These are phyloP conservation scores for Mystacides longicornis DNA, from an alignment of 2,888 invertebrate species.

Conservation along the genomic window DNA sequence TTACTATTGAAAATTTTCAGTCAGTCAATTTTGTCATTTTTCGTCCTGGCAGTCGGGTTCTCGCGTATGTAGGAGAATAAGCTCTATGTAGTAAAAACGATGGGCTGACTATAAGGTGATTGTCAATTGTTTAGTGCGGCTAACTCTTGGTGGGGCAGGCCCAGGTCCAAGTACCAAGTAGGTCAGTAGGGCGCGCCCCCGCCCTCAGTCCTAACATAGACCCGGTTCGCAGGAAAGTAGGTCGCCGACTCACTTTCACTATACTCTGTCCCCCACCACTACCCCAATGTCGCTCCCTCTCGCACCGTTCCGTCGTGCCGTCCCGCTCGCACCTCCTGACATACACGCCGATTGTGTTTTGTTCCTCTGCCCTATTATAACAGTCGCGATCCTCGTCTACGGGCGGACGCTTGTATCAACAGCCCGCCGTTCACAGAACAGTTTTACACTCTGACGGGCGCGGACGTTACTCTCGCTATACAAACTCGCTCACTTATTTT, in stretches of 20 bases:
- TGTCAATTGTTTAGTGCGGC: too few species aligned
- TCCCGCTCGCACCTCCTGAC: constrained; percentile 24
- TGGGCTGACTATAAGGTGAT: too few species aligned
- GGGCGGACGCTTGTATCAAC: constrained; percentile 34
- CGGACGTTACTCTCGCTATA: constrained; percentile 2
- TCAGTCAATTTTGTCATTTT: too few species aligned
- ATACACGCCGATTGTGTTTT: constrained; percentile 19
- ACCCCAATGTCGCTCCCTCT: constrained; percentile 39
- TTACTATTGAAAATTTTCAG: too few species aligned
- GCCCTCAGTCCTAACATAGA: constrained; percentile 71
- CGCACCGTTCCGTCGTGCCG: constrained; percentile 33
- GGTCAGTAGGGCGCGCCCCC: constrained; percentile 73
- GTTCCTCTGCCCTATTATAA: constrained; percentile 10
- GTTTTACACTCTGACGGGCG: constrained; percentile 5
- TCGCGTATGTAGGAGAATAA: too few species aligned
- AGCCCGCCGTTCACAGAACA: constrained; percentile 6
- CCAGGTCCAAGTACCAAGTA: constrained; percentile 50
- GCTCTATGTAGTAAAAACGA: too few species aligned
- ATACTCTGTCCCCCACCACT: constrained; percentile 63
- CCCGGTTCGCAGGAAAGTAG: constrained; percentile 89
- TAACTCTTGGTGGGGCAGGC: constrained; percentile 33
- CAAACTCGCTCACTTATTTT: background rate
- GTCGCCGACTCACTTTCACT: constrained; percentile 86
- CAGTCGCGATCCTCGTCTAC: constrained; percentile 29
- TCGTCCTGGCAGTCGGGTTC: too few species aligned